Evolutionary conservation across 92 coral and sea anemone genomes (phyloP), one percentile per base, ranked within the genome.

Genomic region (Porites rus): DNA sequence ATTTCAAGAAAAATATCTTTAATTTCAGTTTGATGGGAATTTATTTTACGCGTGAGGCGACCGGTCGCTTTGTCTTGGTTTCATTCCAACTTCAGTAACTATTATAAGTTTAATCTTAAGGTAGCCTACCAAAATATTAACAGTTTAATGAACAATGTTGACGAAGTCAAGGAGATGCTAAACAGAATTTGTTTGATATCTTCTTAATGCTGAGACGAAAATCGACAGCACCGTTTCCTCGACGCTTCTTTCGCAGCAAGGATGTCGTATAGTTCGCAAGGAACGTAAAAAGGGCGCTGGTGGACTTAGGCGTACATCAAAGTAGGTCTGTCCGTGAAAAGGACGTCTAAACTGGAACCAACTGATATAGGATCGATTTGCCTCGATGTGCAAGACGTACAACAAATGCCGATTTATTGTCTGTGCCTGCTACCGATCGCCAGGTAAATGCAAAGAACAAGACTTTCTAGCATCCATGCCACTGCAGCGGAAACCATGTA

Each of bases 361-460:
- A 38, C 46, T 38, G 46, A 38, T 3, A 38, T 38, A 3, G 46
- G 6, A 38, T 38, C 46, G 46, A 38, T 38, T 38, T 38, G 46
- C 46, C 46, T 38, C 0, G 46, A 38, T 38, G 46, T 4, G 46
- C 7, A 38, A 38, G 46, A 38, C 31, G 31, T 28, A 28, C 46
- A 38, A 38, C 46, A 61, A 73, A 46, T 38, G 71, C 51, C 81
- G 67, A 4, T 65, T 84, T 64, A 61, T 63, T 43, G 70, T 84
- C 17, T 88, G 90, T 80, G 87, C 92, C 25, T 84, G 90, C 69
- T 93, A 87, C 65, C 65, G 96, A 70, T 90, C 93, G 12, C 90
- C 65, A 18, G 64, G 78, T 50, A 62, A 56, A 13, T 78, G 91
- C 75, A 93, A 93, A 66, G 78, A 64, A 43, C 9, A 90, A 31